Base-by-base conservation (phyloP, 2,888 invertebrate genomes). In the Apodemia duryi region DNA sequence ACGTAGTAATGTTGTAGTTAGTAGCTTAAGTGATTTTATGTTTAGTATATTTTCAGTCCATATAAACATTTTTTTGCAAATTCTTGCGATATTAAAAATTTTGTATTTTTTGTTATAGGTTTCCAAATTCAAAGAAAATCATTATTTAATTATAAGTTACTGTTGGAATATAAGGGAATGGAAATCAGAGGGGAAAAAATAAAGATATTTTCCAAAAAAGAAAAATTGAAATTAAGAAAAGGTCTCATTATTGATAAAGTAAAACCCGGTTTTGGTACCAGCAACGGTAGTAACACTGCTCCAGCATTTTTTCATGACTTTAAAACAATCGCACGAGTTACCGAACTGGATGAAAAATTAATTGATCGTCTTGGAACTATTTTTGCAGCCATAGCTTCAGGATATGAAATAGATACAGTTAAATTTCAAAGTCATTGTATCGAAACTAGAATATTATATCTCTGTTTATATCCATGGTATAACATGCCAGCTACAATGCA, bases 201-300 rank as follows among this genome's bases (percentile, higher is more conserved):
- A 54, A 54, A 29, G 10, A 29, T 11, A 10, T 29, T 54, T 52
- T 21, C 28, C 6, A 54, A 54, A 54, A 54, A 54, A 9, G 29
- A 10, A 54, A 28, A 54, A 29, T 28, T 28, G 54, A 54, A 54
- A 29, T 54, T 10, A 54, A 54, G 10, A 28, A 54, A 28, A 28
- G 7, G 54, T 54, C 54, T 54, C 54, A 54, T 28, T 54, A 54
- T 54, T 29, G 54, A 54, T 29, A 54, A 54, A 29, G 29, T 54
- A 29, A 46, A 46, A 46, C 46, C 54, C 54, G 54, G 54, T 29
- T 54, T 54, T 54, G 54, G 54, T 54, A 54, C 54, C 54, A 54
- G 29, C 52, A 52, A 52, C 21, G 52, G 28, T 21, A 9, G 52
- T 28, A 52, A 52, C 52, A 52, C 52, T 9, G 54, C 29, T 10